Base-by-base conservation (phyloP, 2,888 invertebrate genomes). In the Euproctis similis region DNA sequence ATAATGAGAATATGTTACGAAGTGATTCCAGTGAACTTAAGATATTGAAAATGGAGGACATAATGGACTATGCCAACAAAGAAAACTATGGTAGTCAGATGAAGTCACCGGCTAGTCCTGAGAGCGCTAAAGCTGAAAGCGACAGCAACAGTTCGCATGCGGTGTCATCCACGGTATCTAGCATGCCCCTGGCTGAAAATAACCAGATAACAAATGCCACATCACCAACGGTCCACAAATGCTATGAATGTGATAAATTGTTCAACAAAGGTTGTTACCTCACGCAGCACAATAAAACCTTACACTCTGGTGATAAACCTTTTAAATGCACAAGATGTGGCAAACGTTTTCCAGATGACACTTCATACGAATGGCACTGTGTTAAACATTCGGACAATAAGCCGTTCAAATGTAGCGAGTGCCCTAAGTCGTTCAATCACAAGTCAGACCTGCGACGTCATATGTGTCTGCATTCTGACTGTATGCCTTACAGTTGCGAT, bases 391-490 rank as follows among this genome's bases (percentile, higher is more conserved):
- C 90, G 8, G 91, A 91, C 34, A 92, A 94, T 41, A 95, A 95
- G 64, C 94, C 94, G 8, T 92, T 92, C 77, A 94, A 94, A 77
- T 96, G 95, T 77, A 89, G 89, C 34, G 85, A 88, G 36, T 95
- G 95, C 59, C 93, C 93, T 9, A 95, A 95, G 69, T 92, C 93
- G 55, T 96, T 95, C 74, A 94, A 95, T 65, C 95, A 95, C 77
- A 95, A 95, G 74, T 95, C 95, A 30, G 95, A 96, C 67, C 82
- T 95, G 53, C 87, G 94, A 38, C 88, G 95, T 42, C 95, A 96
- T 77, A 90, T 92, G 87, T 94, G 94, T 70, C 87, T 93, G 48
- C 95, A 95, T 68, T 92, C 92, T n/a, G 94, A 93, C 26, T 88
- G 90, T 55, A 94, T 94, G 68, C 94, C 94, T 21, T 94, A 90